Base-by-base conservation (phyloP, 1,140 invertebrate genomes). In the Apis florea region DNA sequence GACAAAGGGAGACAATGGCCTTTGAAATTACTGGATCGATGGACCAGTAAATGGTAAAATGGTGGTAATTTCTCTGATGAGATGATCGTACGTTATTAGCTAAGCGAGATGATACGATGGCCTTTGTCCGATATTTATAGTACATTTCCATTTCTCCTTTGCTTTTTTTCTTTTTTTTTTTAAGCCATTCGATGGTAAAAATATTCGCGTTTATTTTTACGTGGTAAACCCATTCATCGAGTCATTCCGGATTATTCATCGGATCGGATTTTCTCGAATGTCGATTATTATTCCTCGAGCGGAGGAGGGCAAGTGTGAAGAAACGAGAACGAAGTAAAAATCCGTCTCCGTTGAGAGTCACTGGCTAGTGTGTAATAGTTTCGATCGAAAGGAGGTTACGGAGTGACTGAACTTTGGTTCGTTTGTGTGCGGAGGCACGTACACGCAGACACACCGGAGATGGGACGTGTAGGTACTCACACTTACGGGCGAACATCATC, bases 351-450 rank as follows among this genome's bases (percentile, higher is more conserved):
- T 83, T 94, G 93, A 94, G 93, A 92, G 79, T 87, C 93, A 90
- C 93, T 94, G 93, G 72, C 89, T 92, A 92, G 91, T 93, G 92
- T 93, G 93, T 94, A 94, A 94, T 94, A 94, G 93, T 94, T 94
- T 94, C 92, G 92, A 94, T 93, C 90, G 93, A 93, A 94, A 94
- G 93, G 93, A 94, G 93, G 93, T 93, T 93, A 93, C 91, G 90
- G 90, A 93, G 93, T 94, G 93, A 94, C 89, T 94, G 93, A 94
- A 94, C 93, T 93, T 92, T 93, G 87, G 83, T 85, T 88, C 66
- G 86, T 66, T 89, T 72, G 91, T 90, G 90, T 89, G 88, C 85
- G 89, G 24, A 2, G 26, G 67, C 83, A 75, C 83, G 78, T 76
- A 51, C 76, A 74, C 81, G 76, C 72, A 54, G 64, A 75, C 78